These are phyloP conservation scores for Orussus abietinus DNA, from an alignment of 1,140 invertebrate species.

Conservation along the genomic window DNA sequence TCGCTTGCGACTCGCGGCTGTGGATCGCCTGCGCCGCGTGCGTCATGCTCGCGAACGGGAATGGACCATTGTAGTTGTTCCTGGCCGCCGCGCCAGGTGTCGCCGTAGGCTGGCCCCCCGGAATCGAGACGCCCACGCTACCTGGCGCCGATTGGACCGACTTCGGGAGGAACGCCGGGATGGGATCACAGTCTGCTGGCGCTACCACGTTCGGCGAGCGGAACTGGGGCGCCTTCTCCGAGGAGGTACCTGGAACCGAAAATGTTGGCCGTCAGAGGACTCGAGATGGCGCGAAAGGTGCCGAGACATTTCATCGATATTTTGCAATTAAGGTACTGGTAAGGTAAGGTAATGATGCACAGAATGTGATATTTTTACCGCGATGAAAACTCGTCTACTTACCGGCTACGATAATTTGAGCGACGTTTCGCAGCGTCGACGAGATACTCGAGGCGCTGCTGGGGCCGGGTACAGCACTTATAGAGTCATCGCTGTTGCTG, in stretches of 20 bases:
- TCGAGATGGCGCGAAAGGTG: slow-evolving; percentile 1
- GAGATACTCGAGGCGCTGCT: slow-evolving; percentile 46
- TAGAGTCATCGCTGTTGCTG: slow-evolving; percentile 31
- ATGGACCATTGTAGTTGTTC: slow-evolving; percentile 61
- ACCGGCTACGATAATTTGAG: slow-evolving; percentile 50
- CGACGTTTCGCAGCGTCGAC: slow-evolving; percentile 45
- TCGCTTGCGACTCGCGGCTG: slow-evolving; percentile 46
- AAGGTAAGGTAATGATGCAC: too few relatives aligned
- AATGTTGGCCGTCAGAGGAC: too few relatives aligned
- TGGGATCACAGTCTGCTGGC: slow-evolving; percentile 67
- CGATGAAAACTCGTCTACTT: slow-evolving; percentile 16
- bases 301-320: slow-evolving; percentile 5
- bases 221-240: slow-evolving; percentile 57
- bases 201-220: slow-evolving; percentile 81
- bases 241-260: slow-evolving; percentile 44
- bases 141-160: slow-evolving; percentile 34
- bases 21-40: slow-evolving; percentile 68
- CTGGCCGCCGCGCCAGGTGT: slow-evolving; percentile 38
- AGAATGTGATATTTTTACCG: too few relatives aligned
- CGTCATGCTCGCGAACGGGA: slow-evolving; percentile 87
- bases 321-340: neutral
- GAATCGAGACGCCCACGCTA: slow-evolving; percentile 25
- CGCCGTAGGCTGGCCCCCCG: slow-evolving; percentile 27
- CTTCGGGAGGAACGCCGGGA: slow-evolving; percentile 52
- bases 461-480: slow-evolving; percentile 44